Base-by-base conservation (phyloP, 1,140 invertebrate species). In the Drosophila virilis region DNA sequence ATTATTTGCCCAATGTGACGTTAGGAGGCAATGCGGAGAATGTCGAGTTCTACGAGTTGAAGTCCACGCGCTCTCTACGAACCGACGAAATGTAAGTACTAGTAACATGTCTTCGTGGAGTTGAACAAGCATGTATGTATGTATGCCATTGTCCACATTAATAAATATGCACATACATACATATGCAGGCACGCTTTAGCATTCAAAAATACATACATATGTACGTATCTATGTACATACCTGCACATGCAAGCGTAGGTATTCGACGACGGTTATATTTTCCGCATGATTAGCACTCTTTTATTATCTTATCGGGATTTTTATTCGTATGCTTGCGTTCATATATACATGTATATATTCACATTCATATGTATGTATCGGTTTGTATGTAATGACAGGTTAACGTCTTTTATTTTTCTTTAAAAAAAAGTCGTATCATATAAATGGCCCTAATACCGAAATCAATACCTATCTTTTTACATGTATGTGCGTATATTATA, bases 1-100 rank as follows among this genome's bases (percentile, higher is more conserved):
- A 95, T 86, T 94, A 94, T 90, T 95, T 95, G 94, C 95, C 78
- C 1, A 70, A 76, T 42, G 68, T 81, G 10, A 80, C 67, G 40
- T 75, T 74, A 32, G 65, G 71, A 9, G 80, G 80, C 13, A 93
- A 94, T 76, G 94, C 78, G 12, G 67, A 75, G 8, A 78, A 78
- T 71, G 74, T 86, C n/a, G 80, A 91, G 71, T 86, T 83, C 51
- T 86, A 88, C 72, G 77, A 88, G 46, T 52, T 90, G 8, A 80
- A 85, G 43, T 77, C 78, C 6, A 74, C 76, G 9, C 69, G 71
- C 4, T 69, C 74, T 5, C 48, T 79, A 51, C 59, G 71, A 22
- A 50, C 66, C 8, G 80, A 85, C 17, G 75, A 80, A 65, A 83
- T 82, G 80, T 84, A 70, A 83, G 75, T 77, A 67, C 3, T 17